Percentiles rank a stretch among this genome's conserved stretches.
These are phyloP conservation scores for Gallirallus australis DNA, from an alignment of 2,797 vertebrate genomes.

Conservation along the genomic window DNA sequence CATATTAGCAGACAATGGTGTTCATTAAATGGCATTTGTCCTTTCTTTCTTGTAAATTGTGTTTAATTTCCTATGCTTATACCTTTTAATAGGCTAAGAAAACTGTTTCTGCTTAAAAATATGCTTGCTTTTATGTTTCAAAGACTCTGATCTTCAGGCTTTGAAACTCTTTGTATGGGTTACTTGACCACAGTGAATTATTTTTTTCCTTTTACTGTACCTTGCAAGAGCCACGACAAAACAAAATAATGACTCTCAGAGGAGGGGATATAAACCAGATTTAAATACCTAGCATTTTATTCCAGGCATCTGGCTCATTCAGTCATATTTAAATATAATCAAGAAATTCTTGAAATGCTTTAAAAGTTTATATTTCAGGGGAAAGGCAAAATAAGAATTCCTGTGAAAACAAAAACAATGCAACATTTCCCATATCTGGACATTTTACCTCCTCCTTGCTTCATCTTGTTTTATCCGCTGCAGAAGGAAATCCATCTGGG, in stretches of 20 bases:
- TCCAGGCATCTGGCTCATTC: slow-evolving; percentile 40
- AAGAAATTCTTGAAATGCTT: slow-evolving; percentile 56
- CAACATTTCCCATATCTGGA: background rate
- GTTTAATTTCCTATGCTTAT: background rate
- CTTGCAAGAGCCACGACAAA: background rate
- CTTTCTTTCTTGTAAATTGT: background rate
- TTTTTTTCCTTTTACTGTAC: slow-evolving; percentile 4
- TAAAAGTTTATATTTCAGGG: slow-evolving; percentile 13
- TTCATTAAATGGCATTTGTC: background rate
- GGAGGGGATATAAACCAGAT: slow-evolving; percentile 34
- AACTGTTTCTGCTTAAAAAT: background rate
- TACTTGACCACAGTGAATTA: background rate
- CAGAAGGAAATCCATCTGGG: background rate
- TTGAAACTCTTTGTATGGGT: background rate
- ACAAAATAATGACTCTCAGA: slow-evolving; percentile 4
- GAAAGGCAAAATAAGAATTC: slow-evolving; percentile 33
- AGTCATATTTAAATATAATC: slow-evolving; percentile 39
- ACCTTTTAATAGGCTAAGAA: background rate
- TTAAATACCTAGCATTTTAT: slow-evolving; percentile 54
- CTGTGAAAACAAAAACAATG: slow-evolving; percentile 1
- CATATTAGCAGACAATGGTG: background rate
- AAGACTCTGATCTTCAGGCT: background rate
- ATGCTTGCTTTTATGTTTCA: background rate
- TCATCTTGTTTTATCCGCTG: background rate
- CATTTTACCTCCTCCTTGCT: background rate